Evolutionary conservation across 1,140 invertebrate species (phyloP).

Genomic region (Anagrus nilaparvatae): DNA sequence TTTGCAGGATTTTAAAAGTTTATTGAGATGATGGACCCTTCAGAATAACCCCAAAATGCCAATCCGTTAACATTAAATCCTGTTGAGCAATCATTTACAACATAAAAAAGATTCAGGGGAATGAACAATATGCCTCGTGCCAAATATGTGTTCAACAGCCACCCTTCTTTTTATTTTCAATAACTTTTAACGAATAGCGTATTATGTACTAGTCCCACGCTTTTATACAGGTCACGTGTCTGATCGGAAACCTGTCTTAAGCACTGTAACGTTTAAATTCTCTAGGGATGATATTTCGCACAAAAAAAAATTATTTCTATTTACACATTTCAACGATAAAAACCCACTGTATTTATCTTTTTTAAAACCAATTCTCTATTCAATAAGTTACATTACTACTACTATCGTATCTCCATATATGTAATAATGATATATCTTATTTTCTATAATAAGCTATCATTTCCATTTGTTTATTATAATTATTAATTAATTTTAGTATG

Average conservation of each 20-base stretch:
- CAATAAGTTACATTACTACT: neutral
- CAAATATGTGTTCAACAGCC: slow-evolving; percentile 30
- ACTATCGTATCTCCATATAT: neutral
- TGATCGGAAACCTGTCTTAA: slow-evolving; percentile 28
- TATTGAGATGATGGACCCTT: neutral
- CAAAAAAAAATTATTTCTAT: neutral
- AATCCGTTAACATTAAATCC: too few relatives aligned
- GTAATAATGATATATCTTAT: too few relatives aligned
- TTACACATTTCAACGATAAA: slow-evolving; percentile 6
- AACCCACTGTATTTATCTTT: neutral
- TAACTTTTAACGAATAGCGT: slow-evolving; percentile 23
- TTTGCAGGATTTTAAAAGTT: slow-evolving; percentile 5
- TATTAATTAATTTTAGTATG: too few relatives aligned
- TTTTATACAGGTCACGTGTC: slow-evolving; percentile 30
- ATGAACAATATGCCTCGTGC: slow-evolving; percentile 36
- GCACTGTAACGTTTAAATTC: slow-evolving; percentile 25
- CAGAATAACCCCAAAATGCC: neutral
- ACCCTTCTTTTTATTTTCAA: slow-evolving; percentile 19
- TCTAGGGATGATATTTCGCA: slow-evolving; percentile 7
- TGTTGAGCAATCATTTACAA: too few relatives aligned
- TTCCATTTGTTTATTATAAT: too few relatives aligned
- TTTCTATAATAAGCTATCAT: too few relatives aligned
- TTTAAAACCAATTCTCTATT: neutral
- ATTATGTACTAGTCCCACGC: slow-evolving; percentile 37
- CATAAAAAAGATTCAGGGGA: slow-evolving; percentile 8